A percentile compares a stretch with the other conserved stretches of the same genome.
Conservation (phyloP, 2,113 vertebrate genomes). For the Furnarius figulus region DNA sequence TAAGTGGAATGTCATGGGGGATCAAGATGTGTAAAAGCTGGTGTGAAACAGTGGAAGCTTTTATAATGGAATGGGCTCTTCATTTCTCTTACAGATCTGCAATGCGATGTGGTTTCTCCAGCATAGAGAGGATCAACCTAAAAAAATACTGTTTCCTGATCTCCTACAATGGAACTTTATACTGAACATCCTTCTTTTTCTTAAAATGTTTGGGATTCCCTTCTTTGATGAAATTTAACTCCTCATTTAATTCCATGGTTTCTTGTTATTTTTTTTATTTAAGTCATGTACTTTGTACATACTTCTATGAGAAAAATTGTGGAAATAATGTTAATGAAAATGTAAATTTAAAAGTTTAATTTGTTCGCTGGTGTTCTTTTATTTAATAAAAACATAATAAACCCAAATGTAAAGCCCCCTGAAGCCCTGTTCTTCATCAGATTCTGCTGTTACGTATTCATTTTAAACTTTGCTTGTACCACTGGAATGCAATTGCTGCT, state of each 20-base stretch:
- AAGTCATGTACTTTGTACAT: background rate
- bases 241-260: background rate
- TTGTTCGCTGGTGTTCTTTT: background rate
- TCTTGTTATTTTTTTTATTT: background rate
- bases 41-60: background rate
- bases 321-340: background rate
- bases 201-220: background rate
- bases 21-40: background rate
- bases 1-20: background rate
- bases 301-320: background rate
- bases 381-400: background rate
- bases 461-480: background rate
- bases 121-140: background rate
- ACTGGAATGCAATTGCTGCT: background rate
- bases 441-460: background rate
- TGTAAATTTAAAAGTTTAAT: background rate
- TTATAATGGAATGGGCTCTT: background rate
- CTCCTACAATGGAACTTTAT: background rate
- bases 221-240: background rate
- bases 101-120: background rate
- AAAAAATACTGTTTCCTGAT: background rate
- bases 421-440: background rate
- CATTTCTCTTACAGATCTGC: conserved; percentile 44
- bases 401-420: background rate
- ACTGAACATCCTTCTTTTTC: background rate